These are phyloP conservation scores for Periophthalmodon schlosseri DNA, from an alignment of 2,113 vertebrate genomes.

Conservation along the genomic window DNA sequence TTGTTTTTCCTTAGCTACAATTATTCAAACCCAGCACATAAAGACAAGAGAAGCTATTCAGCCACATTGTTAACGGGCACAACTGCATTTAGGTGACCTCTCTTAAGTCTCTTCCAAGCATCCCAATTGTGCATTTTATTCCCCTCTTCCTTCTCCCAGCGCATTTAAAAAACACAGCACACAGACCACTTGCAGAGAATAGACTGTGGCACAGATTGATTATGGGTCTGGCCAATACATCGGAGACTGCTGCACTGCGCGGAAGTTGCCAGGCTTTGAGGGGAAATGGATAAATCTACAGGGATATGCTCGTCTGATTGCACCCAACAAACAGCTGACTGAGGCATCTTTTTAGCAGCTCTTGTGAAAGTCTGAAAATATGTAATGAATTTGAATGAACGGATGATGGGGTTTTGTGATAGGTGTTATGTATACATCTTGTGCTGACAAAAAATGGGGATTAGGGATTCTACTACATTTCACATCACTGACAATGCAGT, in stretches of 20 bases:
- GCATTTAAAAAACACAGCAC: slow-evolving; percentile 48
- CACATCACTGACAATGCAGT: slow-evolving; percentile 44
- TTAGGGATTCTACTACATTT: slow-evolving; percentile 43
- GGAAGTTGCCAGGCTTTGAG: slow-evolving; percentile 38
- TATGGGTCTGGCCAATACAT: slow-evolving; percentile 51
- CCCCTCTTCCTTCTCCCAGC: slow-evolving; percentile 10
- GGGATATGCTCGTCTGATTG: slow-evolving; percentile 41
- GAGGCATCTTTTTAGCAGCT: slow-evolving; percentile 22
- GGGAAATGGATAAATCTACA: slow-evolving; percentile 42
- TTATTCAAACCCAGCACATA: neutral
- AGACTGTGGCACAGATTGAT: slow-evolving; percentile 61
- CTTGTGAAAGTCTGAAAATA: slow-evolving; percentile 25
- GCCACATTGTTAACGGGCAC: neutral
- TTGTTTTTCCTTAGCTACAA: neutral
- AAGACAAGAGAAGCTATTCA: neutral
- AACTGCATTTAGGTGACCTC: slow-evolving; percentile 37
- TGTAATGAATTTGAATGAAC: slow-evolving; percentile 16
- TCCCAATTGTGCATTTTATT: slow-evolving; percentile 26
- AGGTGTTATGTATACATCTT: slow-evolving; percentile 14
- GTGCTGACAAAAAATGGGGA: slow-evolving; percentile 16
- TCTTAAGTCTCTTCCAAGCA: slow-evolving; percentile 21
- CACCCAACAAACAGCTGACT: slow-evolving; percentile 54
- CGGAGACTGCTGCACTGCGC: slow-evolving; percentile 26
- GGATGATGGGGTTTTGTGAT: slow-evolving; percentile 22
- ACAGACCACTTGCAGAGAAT: slow-evolving; percentile 40